Evolutionary conservation across 2,888 invertebrate species (phyloP).

Genomic region (Drosophila histrio): DNA sequence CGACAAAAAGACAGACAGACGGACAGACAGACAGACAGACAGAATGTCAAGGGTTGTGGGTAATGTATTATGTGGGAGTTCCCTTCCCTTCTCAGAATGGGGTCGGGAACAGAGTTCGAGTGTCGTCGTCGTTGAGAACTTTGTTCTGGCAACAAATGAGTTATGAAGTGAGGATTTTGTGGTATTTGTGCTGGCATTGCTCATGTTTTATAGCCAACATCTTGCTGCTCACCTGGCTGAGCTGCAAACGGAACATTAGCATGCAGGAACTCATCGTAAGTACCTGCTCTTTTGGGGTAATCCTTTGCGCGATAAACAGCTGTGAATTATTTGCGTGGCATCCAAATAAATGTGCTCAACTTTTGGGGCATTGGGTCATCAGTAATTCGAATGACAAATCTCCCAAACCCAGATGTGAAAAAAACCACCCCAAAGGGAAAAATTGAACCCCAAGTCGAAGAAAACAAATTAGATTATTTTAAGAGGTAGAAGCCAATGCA

Average conservation of each 20-base stretch:
- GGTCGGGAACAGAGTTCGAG: conserved; percentile 16
- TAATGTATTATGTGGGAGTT: conserved; percentile 18
- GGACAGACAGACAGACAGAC: background rate
- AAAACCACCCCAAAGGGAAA: conserved; percentile 37
- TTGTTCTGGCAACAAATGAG: conserved; percentile 62
- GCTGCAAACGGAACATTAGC: conserved; percentile 25
- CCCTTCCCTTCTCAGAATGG: background rate
- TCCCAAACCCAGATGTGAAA: background rate
- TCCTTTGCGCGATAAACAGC: conserved; percentile 39
- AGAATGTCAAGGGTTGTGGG: background rate
- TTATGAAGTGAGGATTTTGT: conserved; percentile 72
- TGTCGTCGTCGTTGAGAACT: conserved; percentile 8
- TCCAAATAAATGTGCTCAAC: conserved; percentile 7
- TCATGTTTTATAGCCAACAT: conserved; percentile 53
- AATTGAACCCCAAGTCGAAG: conserved; percentile 8
- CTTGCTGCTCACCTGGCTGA: conserved; percentile 43
- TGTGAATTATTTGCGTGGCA: conserved; percentile 34
- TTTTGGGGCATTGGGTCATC: conserved; percentile 70
- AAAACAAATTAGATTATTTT: conserved; percentile 70
- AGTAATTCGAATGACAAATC: conserved; percentile 5
- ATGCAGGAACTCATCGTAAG: conserved; percentile 1
- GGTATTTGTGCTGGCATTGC: conserved; percentile 54
- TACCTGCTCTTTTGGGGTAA: conserved; percentile 21
- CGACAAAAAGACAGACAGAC: conserved; percentile 30
- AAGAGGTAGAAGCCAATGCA: background rate